Evolutionary conservation across 2,888 invertebrate species (phyloP).

Genomic region (Zygaena filipendulae): DNA sequence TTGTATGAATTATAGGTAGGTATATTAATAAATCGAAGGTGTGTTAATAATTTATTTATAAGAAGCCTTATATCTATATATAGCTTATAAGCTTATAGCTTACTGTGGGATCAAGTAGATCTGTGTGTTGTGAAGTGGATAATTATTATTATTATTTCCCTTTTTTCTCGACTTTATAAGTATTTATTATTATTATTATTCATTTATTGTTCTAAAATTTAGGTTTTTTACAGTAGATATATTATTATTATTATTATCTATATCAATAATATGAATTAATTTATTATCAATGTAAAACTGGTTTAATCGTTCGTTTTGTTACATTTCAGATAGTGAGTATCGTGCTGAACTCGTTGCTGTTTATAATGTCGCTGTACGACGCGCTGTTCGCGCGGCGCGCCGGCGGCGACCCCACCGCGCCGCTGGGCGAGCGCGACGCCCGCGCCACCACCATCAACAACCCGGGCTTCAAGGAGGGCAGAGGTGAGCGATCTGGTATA

Average conservation of each 20-base stretch:
- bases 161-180: too few species aligned
- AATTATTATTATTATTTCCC: too few species aligned
- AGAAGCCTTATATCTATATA: too few species aligned
- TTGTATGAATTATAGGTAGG: too few species aligned
- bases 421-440: slow-evolving; percentile 68
- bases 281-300: slow-evolving; percentile 2
- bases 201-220: too few species aligned
- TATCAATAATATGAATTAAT: not conserved
- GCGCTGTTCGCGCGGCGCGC: slow-evolving; percentile 78
- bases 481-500: slow-evolving; percentile 37
- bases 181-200: not conserved
- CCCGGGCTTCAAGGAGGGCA: slow-evolving; percentile 84
- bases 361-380: slow-evolving; percentile 84
- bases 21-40: too few species aligned
- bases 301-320: too few species aligned
- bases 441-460: slow-evolving; percentile 86
- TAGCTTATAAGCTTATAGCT: too few species aligned
- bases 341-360: slow-evolving; percentile 77
- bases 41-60: too few species aligned
- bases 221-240: not conserved
- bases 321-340: slow-evolving; percentile 80
- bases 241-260: not conserved
- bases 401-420: slow-evolving; percentile 84
- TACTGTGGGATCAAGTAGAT: too few species aligned
- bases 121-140: too few species aligned